These are phyloP conservation scores for Leucosticte australis DNA, from an alignment of 2,113 vertebrate genomes.

Conservation along the genomic window DNA sequence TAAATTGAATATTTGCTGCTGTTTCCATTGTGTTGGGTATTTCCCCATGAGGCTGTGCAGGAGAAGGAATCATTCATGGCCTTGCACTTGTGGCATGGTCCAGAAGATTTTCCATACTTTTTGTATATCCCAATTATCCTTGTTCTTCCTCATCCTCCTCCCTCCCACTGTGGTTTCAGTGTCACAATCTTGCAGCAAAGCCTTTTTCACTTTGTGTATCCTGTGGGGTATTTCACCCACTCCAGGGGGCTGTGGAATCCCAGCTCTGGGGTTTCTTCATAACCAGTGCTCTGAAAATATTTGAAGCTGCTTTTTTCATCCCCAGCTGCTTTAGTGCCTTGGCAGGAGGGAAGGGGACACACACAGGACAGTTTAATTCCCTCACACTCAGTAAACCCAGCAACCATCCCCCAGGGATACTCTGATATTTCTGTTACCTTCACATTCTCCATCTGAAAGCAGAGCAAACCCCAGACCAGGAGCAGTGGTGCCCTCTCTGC, in stretches of 20 bases:
- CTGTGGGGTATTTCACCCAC: not conserved
- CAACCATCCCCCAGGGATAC: not conserved
- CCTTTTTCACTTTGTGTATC: not conserved
- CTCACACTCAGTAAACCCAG: not conserved
- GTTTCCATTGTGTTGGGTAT: not conserved
- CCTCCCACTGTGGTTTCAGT: not conserved
- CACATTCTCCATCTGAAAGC: not conserved
- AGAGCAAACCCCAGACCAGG: not conserved
- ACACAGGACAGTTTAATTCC: not conserved
- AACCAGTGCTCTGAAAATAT: not conserved
- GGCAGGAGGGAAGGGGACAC: not conserved
- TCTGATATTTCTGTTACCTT: not conserved
- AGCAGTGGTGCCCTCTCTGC: not conserved
- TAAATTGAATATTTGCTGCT: not conserved
- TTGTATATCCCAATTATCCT: not conserved
- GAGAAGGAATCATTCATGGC: not conserved
- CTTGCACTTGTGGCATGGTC: not conserved
- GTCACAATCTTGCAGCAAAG: not conserved
- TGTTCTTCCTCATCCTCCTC: not conserved
- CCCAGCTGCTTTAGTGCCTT: not conserved
- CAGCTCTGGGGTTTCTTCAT: not conserved
- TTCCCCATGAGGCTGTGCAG: not conserved
- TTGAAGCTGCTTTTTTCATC: not conserved
- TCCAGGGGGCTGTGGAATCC: not conserved
- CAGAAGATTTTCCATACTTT: not conserved